Evolutionary conservation across 2,113 vertebrate genomes (phyloP), one percentile per base, ranked within the genome.

Genomic region (Myotis brandtii): DNA sequence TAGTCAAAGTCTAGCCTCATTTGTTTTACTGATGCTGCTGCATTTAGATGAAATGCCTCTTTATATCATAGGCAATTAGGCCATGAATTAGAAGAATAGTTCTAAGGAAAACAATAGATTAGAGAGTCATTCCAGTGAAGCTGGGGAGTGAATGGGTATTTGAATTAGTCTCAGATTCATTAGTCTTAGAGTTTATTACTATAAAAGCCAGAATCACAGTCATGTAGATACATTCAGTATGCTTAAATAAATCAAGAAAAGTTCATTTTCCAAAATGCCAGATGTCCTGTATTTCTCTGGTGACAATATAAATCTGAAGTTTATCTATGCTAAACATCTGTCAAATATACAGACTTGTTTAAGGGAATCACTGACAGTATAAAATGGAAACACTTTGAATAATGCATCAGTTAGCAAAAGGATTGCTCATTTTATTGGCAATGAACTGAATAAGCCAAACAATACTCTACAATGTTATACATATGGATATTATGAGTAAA

Each of bases 171-270:
- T 91, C 69, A 84, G 75, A 96, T 84, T 76, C 93, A 96, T 96
- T 95, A 94, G 79, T 83, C 50, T 93, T 96, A 54, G 64, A 69
- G 27, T 92, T 46, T 96, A 52, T 93, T 83, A 81, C 50, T 93
- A 18, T 67, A 69, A 93, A 88, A 91, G 69, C 64, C 79, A 96
- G 75, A 95, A 89, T 76, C 32, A 50, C 7, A 86, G 40, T 75
- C 91, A 88, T 86, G 48, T 90, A 94, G 95, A 95, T 94, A 89
- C 37, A 94, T 96, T 86, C 96, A 89, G 94, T 96, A 91, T 92
- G 86, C 72, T 90, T 96, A 97, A 96, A 94, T 96, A 95, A 97
- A 94, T 97, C 79, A 96, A 96, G 93, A 93, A 95, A 82, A 3
- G 11, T 80, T 97, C 30, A 37, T 89, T 96, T 97, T 93, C 13